Evolutionary conservation across 1,140 invertebrate species (phyloP).

Genomic region (Tribolium castaneum): DNA sequence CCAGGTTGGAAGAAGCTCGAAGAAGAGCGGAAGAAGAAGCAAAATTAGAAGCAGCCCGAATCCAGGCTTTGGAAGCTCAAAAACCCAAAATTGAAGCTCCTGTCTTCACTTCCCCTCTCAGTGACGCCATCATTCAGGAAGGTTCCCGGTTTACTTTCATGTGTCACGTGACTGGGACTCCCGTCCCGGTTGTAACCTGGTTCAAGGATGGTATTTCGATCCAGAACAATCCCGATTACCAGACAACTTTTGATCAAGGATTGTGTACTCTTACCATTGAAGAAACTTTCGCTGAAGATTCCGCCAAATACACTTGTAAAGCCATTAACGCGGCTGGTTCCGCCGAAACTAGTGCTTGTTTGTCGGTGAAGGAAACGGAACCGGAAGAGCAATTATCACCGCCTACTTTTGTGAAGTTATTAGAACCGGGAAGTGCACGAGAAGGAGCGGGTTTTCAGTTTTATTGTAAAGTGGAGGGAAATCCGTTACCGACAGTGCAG

Average conservation of each 20-base stretch:
- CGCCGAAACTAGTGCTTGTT: conserved; percentile 77
- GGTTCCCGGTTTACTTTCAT: conserved; percentile 65
- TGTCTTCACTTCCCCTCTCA: conserved; percentile 72
- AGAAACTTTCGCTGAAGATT: conserved; percentile 84
- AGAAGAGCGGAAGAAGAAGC: conserved; percentile 54
- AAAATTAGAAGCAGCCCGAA: conserved; percentile 49
- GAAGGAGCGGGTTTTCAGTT: conserved; percentile 77
- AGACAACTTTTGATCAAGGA: conserved; percentile 77
- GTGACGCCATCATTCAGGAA: conserved; percentile 79
- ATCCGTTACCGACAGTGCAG: conserved; percentile 81
- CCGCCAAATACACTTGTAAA: conserved; percentile 80
- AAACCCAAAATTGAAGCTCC: conserved; percentile 64
- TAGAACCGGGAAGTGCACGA: conserved; percentile 71
- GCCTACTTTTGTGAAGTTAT: conserved; percentile 73
- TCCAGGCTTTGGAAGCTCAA: conserved; percentile 8
- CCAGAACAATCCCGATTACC: conserved; percentile 66
- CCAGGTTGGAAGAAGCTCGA: conserved; percentile 43
- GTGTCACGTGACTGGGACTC: conserved; percentile 72
- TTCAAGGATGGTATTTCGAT: conserved; percentile 71
- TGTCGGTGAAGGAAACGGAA: conserved; percentile 81
- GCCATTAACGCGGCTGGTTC: conserved; percentile 77
- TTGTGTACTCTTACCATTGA: conserved; percentile 78
- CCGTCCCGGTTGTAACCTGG: conserved; percentile 88
- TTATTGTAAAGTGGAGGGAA: conserved; percentile 77
- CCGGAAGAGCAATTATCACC: conserved; percentile 73